Evolutionary conservation across 2,888 invertebrate genomes (phyloP), one percentile per base, ranked within the genome.

Genomic region (Brachyptera risi): DNA sequence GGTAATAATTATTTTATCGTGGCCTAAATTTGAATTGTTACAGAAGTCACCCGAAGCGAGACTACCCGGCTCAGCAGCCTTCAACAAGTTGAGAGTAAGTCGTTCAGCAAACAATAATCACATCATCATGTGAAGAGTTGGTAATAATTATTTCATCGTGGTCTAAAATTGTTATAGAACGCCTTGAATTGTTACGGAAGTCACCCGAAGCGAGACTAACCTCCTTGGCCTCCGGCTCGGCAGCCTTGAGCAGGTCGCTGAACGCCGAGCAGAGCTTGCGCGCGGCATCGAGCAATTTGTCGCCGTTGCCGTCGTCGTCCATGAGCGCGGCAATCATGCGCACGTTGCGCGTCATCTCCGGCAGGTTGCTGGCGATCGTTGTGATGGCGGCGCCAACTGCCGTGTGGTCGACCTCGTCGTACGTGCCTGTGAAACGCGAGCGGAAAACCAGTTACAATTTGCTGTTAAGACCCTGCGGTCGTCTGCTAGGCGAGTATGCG

Each of bases 381-480:
- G 94, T 93, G 65, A 99, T 96, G 26, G 98, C 98, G 0, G 96
- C 94, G 0, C 97, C 96, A 0, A 99, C 95, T 0, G 96, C 94
- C 3, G 91, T 92, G 73, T 96, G 93, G 76, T 97, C 96, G 7
- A 96, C 91, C 68, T 96, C 95, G 67, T 94, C 92, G 0, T 87
- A 86, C 0, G 86, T 79, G 2, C 86, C 87, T 76, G 78, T 31
- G 63, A n/a, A n/a, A n/a, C n/a, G n/a, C n/a, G n/a, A n/a, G n/a
- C n/a, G n/a, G n/a, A n/a, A n/a, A n/a, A n/a, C n/a, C n/a, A n/a
- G n/a, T n/a, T n/a, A n/a, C n/a, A n/a, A n/a, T n/a, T n/a, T n/a
- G n/a, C n/a, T n/a, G n/a, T n/a, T n/a, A n/a, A n/a, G n/a, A n/a
- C n/a, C n/a, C n/a, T n/a, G n/a, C n/a, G n/a, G n/a, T n/a, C n/a